These are phyloP conservation scores for Trematomus loennbergii DNA, from an alignment of 2,113 vertebrate species.

Conservation along the genomic window DNA sequence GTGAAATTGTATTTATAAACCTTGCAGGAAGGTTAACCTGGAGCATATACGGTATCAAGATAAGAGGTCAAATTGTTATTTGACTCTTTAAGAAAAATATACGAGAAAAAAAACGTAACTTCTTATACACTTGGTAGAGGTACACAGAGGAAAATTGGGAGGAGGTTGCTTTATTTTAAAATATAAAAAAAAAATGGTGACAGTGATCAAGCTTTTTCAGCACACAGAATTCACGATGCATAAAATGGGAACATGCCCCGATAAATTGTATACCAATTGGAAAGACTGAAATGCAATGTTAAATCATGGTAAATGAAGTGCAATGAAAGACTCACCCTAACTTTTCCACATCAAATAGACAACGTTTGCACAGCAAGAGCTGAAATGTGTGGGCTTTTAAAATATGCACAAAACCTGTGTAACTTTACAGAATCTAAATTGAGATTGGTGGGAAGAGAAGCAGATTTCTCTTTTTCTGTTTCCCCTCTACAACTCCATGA, in stretches of 20 bases:
- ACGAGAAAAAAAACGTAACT: not conserved
- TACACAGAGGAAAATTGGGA: not conserved
- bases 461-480: conserved; percentile 16
- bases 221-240: conserved; percentile 1
- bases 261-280: not conserved
- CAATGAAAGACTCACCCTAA: conserved; percentile 7
- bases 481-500: conserved; percentile 23
- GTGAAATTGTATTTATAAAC: not conserved
- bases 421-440: conserved; percentile 53
- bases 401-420: conserved; percentile 60
- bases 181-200: not conserved
- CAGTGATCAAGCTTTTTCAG: no score
- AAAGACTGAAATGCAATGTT: not conserved
- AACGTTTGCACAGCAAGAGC: conserved; percentile 10
- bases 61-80: not conserved
- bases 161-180: not conserved
- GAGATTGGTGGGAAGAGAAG: conserved; percentile 50
- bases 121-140: not conserved
- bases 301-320: not conserved
- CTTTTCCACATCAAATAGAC: conserved; percentile 33
- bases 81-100: no score
- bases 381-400: conserved; percentile 55
- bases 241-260: not conserved
- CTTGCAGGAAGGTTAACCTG: not conserved
- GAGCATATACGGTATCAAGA: not conserved